Percentiles rank a stretch among this genome's conserved stretches.
phyloP scores from a whole-genome alignment of 2,888 invertebrate species.

The Celastrina argiolus region DNA sequence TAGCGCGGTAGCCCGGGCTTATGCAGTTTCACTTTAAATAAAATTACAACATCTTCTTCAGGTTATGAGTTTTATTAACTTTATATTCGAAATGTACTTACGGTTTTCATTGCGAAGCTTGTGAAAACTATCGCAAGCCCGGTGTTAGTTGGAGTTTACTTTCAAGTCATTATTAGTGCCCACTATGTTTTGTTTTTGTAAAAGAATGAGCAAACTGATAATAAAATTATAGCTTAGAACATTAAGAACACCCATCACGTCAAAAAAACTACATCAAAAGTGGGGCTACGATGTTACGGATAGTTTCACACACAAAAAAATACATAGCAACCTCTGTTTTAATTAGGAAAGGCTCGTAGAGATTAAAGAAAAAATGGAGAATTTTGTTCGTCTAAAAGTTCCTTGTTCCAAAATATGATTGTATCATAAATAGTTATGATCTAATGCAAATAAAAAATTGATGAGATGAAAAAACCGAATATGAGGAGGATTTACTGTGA shows the following conservation, averaged over 20 bases:
- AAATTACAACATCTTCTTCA: neutral
- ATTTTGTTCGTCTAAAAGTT: too few relatives aligned
- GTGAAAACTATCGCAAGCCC: neutral
- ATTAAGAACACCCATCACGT: too few relatives aligned
- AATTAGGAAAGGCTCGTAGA: too few relatives aligned
- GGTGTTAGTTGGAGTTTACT: neutral
- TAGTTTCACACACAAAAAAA: too few relatives aligned
- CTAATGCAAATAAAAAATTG: slow-evolving; percentile 18
- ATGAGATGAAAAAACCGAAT: slow-evolving; percentile 30
- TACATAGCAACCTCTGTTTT: too few relatives aligned
- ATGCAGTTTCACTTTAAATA: slow-evolving; percentile 7
- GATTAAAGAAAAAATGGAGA: too few relatives aligned
- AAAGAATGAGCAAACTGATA: too few relatives aligned
- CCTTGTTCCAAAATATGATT: neutral
- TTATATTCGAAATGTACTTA: neutral
- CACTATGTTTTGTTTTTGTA: too few relatives aligned
- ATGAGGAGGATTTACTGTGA: slow-evolving; percentile 46
- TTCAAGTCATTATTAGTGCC: neutral
- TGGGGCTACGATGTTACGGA: too few relatives aligned
- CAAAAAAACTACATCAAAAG: too few relatives aligned
- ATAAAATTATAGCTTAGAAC: too few relatives aligned
- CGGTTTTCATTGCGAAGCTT: neutral
- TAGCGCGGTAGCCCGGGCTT: neutral
- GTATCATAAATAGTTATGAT: slow-evolving; percentile 18
- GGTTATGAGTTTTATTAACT: neutral